Evolutionary conservation across 2,888 invertebrate species (phyloP).

Genomic region (Frankliniella intonsa): DNA sequence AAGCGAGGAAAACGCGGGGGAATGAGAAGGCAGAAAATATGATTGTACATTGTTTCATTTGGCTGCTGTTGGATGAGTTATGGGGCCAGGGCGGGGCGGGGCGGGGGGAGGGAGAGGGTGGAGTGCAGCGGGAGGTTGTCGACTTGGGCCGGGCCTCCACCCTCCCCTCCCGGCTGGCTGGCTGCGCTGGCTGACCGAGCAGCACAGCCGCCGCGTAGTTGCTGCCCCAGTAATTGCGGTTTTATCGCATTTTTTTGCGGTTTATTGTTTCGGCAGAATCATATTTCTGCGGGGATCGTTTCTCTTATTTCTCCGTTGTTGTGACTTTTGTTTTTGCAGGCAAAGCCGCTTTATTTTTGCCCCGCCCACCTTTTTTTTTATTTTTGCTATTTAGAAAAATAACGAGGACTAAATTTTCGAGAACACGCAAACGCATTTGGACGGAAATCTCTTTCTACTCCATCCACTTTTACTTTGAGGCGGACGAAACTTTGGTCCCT

Average conservation of each 20-base stretch:
- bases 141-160: not conserved
- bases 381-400: too few species aligned
- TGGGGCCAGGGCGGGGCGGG: not conserved
- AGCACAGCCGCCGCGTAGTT: not conserved
- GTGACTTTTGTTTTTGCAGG: not conserved
- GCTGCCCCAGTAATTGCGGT: slow-evolving; percentile 2
- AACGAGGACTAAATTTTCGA: too few species aligned
- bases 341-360: not conserved
- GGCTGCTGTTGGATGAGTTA: slow-evolving; percentile 26
- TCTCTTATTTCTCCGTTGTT: not conserved
- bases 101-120: not conserved
- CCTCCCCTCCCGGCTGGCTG: too few species aligned
- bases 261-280: slow-evolving; percentile 11
- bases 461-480: too few species aligned
- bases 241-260: not conserved
- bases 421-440: too few species aligned
- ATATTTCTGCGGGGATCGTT: slow-evolving; percentile 7
- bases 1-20: not conserved
- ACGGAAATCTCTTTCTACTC: too few species aligned
- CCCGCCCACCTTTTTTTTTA: too few species aligned
- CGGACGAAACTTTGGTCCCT: too few species aligned
- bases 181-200: too few species aligned
- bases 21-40: slow-evolving; percentile 27
- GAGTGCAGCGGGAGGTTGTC: not conserved
- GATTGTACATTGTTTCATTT: slow-evolving; percentile 27